These are phyloP conservation scores for Coptodon bakossiorum DNA, from an alignment of 2,113 vertebrate species.

Conservation along the genomic window DNA sequence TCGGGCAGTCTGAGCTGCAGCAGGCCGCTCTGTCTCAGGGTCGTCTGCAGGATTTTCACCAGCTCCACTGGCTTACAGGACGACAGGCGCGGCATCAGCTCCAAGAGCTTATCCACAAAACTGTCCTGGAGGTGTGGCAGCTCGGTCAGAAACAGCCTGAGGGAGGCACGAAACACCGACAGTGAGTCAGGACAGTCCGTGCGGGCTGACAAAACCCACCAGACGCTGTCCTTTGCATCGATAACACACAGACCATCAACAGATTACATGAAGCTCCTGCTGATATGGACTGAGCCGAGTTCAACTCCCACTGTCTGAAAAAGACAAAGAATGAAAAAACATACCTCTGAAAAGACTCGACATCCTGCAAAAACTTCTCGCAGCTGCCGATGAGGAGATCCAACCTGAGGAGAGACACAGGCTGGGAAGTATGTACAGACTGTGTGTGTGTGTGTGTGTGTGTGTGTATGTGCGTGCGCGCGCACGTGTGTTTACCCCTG, in stretches of 20 bases:
- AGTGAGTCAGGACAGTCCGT: accelerated
- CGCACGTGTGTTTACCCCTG: slow-evolving; percentile 75
- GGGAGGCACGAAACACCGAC: neutral
- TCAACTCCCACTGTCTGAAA: neutral
- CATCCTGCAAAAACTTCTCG: slow-evolving; percentile 90
- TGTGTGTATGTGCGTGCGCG: neutral
- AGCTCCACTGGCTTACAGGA: slow-evolving; percentile 86
- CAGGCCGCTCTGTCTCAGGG: slow-evolving; percentile 84
- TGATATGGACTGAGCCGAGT: accelerated
- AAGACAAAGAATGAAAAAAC: neutral
- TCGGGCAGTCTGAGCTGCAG: slow-evolving; percentile 85
- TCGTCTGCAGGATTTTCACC: slow-evolving; percentile 90
- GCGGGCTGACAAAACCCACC: neutral
- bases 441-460: neutral
- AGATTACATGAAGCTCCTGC: accelerated
- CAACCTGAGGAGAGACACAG: slow-evolving; percentile 60
- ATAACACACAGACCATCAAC: neutral
- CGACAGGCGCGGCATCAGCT: slow-evolving; percentile 89
- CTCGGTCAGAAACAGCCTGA: slow-evolving; percentile 85
- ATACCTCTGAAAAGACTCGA: slow-evolving; percentile 93
- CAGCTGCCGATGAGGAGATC: slow-evolving; percentile 85
- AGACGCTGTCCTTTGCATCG: neutral
- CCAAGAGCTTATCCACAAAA: slow-evolving; percentile 91
- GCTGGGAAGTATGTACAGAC: neutral
- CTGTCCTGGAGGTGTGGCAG: slow-evolving; percentile 89